These are phyloP conservation scores for Lepidocolaptes lacrymiger DNA, from an alignment of 2,797 vertebrate species.

Conservation along the genomic window DNA sequence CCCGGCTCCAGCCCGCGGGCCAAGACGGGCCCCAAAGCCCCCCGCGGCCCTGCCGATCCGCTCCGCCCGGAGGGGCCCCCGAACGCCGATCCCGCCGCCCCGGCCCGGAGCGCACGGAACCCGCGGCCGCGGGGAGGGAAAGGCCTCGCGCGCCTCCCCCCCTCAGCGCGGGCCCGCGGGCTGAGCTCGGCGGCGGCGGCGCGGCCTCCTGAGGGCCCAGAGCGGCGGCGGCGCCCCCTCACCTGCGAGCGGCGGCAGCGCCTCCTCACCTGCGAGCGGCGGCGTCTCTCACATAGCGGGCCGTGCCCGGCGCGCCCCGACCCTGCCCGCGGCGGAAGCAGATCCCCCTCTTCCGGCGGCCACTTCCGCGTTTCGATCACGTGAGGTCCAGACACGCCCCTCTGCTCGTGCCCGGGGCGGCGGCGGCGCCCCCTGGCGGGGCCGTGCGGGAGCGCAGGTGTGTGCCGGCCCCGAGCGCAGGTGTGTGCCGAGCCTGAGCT, in stretches of 20 bases:
- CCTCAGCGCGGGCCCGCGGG: neutral
- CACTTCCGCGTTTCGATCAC: conserved; percentile 16
- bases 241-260: neutral
- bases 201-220: too few species aligned
- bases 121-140: neutral
- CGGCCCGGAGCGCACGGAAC: neutral
- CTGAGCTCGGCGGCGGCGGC: too few species aligned
- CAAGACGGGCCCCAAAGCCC: neutral
- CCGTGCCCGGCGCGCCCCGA: neutral
- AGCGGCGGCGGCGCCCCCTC: neutral
- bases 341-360: neutral
- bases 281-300: conserved; percentile 9
- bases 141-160: neutral
- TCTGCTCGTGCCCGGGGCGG: fast-evolving
- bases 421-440: neutral
- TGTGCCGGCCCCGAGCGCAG: neutral
- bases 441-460: neutral
- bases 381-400: fast-evolving
- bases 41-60: fast-evolving
- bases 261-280: conserved; percentile 1
- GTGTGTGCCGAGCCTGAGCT: too few species aligned
- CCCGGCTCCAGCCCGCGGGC: neutral
- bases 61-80: neutral
- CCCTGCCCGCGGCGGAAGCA: conserved; percentile 42
- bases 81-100: too few species aligned